Base-by-base conservation (phyloP, 2,113 vertebrate genomes). In the Phoenicopterus ruber region DNA sequence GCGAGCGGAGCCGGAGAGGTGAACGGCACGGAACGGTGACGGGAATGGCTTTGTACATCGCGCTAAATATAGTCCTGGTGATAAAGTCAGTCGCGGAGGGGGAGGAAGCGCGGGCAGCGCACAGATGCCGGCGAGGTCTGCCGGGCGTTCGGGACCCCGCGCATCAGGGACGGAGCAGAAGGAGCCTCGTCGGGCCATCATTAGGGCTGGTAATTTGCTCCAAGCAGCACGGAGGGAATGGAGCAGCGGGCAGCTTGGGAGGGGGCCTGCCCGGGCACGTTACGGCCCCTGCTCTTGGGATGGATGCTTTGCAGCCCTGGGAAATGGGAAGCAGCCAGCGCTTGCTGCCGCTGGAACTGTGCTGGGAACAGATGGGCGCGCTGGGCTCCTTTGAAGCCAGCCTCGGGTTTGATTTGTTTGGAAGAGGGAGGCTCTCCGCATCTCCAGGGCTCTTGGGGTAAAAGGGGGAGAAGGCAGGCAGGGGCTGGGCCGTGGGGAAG, bases 281-380 rank as follows among this genome's bases (percentile, higher is more conserved):
- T 6, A 11, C 46, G 6, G 8, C 46, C 17, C 24, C 36, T n/a
- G 25, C 11, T 52, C 24, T 46, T 13, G 72, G 80, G 42, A 38
- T 13, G 54, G 49, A n/a, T 17, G 49, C 7, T 88, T 38, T 40
- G 76, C 7, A 42, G 7, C 2, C 26, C 42, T 3, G 32, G 82
- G 76, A 38, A 63, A 52, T 2, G 49, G 80, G 92, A 42, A 88
- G 38, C 5, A 1, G n/a, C 1, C 0, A 6, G 70, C 2, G 4
- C 17, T 24, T 25, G 49, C 26, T 49, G 38, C 61, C 31, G 63
- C 77, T 66, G 85, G 62, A 76, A 61, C 26, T 18, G 61, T 2
- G 5, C 72, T 47, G 44, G 74, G 62, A 71, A 55, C 62, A 66
- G 83, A 17, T 16, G 31, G 47, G 58, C 0, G 5, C 55, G 49